These are phyloP conservation scores for Drosophila funebris DNA, from an alignment of 1,140 invertebrate genomes.

Conservation along the genomic window DNA sequence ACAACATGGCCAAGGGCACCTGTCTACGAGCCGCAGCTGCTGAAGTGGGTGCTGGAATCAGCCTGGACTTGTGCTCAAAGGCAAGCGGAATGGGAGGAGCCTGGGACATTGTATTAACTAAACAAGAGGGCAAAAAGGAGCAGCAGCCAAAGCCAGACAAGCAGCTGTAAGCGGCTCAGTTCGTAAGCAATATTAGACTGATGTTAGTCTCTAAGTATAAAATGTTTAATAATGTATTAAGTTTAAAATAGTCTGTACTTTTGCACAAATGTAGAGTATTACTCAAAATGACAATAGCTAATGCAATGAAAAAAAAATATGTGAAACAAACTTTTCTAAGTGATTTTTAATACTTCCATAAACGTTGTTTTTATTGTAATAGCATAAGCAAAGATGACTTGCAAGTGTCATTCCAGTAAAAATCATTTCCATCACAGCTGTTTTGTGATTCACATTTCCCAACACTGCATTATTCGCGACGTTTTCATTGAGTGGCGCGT, in stretches of 20 bases:
- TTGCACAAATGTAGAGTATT: slow-evolving; percentile 49
- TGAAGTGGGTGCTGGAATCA: slow-evolving; percentile 85
- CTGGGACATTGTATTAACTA: slow-evolving; percentile 88
- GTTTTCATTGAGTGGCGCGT: slow-evolving; percentile 52
- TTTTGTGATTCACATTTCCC: neutral
- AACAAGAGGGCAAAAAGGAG: slow-evolving; percentile 21
- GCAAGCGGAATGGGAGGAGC: slow-evolving; percentile 84
- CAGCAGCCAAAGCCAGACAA: slow-evolving; percentile 41
- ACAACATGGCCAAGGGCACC: slow-evolving; percentile 93
- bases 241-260: slow-evolving; percentile 68
- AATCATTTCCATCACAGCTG: neutral
- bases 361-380: neutral
- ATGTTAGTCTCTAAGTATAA: slow-evolving; percentile 18
- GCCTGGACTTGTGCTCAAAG: slow-evolving; percentile 90
- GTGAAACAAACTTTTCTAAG: neutral
- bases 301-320: neutral
- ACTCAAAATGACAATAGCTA: slow-evolving; percentile 13
- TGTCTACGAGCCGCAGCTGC: slow-evolving; percentile 88
- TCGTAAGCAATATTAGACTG: slow-evolving; percentile 70
- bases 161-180: slow-evolving; percentile 37
- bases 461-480: slow-evolving; percentile 28
- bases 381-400: neutral
- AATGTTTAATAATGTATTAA: slow-evolving; percentile 47
- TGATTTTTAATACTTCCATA: too few relatives aligned
- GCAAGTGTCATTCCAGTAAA: slow-evolving; percentile 7